Evolutionary conservation across 37 sponge, comb jelly and placozoan species (phyloP).

Genomic region (Oopsacas minuta): DNA sequence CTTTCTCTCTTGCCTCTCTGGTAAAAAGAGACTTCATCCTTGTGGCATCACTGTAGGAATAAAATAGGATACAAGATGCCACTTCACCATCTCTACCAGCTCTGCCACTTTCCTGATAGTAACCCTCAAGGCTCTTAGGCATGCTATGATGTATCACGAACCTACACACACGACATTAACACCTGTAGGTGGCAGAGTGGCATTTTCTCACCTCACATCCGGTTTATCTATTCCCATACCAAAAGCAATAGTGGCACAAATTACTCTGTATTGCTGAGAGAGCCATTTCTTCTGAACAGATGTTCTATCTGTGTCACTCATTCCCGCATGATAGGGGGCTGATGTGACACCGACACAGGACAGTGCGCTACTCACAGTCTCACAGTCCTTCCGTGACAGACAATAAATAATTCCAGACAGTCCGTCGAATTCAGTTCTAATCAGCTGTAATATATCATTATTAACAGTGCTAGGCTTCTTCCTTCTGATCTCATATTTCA

Average conservation of each 20-base stretch:
- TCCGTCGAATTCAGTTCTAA: constrained; percentile 37
- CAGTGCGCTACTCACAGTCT: constrained; percentile 50
- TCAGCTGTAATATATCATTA: constrained; percentile 60
- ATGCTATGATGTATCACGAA: constrained; percentile 95
- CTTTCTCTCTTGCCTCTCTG: background rate
- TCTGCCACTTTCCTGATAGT: constrained; percentile 95
- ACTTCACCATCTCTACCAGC: constrained; percentile 84
- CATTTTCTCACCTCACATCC: constrained; percentile 66
- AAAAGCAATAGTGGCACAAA: constrained; percentile 99
- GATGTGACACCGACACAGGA: constrained; percentile 42
- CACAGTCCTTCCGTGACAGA: constrained; percentile 60
- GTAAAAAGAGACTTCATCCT: constrained; percentile 45
- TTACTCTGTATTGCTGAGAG: constrained; percentile 33
- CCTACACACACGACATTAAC: too few species aligned
- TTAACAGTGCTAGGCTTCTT: constrained; percentile 56
- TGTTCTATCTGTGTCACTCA: constrained; percentile 48
- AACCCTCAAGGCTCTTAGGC: constrained; percentile 92
- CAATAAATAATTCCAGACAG: constrained; percentile 92
- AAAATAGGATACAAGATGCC: constrained; percentile 82
- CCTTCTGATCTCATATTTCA: constrained; percentile 44
- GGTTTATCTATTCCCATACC: constrained; percentile 99
- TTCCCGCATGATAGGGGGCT: constrained; percentile 81
- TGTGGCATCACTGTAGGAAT: constrained; percentile 63
- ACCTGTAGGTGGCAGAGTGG: background rate
- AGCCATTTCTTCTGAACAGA: constrained; percentile 71